phyloP scores from a whole-genome alignment of 2,888 invertebrate genomes.

The Tenthredo amoena region DNA sequence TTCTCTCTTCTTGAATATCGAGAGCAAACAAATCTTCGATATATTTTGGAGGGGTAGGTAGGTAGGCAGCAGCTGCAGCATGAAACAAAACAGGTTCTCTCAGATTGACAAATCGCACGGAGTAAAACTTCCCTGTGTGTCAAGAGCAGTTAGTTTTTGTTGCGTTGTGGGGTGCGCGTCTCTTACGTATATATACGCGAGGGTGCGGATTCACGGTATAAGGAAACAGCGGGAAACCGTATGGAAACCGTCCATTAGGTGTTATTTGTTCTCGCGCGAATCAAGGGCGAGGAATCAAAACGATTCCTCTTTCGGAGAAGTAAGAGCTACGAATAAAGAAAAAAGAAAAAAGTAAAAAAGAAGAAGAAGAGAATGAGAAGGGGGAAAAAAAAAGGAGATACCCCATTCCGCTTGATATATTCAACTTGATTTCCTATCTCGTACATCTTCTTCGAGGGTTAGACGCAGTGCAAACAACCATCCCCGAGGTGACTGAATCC shows the following conservation, averaged over 20 bases:
- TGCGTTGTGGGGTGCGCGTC: constrained; percentile 20
- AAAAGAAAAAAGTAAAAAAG: too few relatives aligned
- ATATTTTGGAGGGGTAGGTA: not conserved
- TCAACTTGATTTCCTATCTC: constrained; percentile 50
- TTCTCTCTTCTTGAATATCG: not conserved
- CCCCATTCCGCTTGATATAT: constrained; percentile 49
- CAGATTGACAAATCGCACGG: constrained; percentile 34
- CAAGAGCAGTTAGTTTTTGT: constrained; percentile 49
- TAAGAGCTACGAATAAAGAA: not conserved
- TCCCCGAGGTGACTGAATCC: not conserved
- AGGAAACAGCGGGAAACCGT: constrained; percentile 32
- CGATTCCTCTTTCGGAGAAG: constrained; percentile 38
- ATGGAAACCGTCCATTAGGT: constrained; percentile 42
- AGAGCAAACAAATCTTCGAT: not conserved
- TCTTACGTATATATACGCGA: not conserved
- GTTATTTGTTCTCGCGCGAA: constrained; percentile 47
- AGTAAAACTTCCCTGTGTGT: constrained; percentile 31
- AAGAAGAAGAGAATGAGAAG: not conserved
- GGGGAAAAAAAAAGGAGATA: not conserved
- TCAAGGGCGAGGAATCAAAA: constrained; percentile 44
- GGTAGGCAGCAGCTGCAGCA: constrained; percentile 24
- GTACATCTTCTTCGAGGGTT: constrained; percentile 38
- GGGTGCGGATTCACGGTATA: not conserved
- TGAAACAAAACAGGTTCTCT: constrained; percentile 31
- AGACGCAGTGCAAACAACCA: constrained; percentile 14